Evolutionary conservation across 2,797 vertebrate species (phyloP), one percentile per base, ranked within the genome.

Genomic region (Dendrocincla tyrannina): DNA sequence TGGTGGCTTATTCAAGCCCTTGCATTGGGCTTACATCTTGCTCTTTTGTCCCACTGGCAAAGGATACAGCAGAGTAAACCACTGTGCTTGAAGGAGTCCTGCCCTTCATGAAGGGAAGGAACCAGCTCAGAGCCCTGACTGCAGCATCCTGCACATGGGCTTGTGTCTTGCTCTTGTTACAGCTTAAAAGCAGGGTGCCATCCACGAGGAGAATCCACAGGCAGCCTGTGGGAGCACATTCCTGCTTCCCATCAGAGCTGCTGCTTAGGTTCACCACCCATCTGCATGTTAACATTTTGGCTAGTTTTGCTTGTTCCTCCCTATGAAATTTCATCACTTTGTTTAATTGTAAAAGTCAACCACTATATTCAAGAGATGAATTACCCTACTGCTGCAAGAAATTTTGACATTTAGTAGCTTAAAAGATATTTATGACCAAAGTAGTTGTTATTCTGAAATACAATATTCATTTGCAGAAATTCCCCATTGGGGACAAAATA

Each of bases 301-400:
- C 32, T 89, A 59, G 22, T 85, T 93, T 82, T 82, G 8, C 41
- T 91, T 59, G 16, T 70, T 79, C 70, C 73, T 88, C 53, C 49
- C 56, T 33, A 33, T 67, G 77, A 86, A 91, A 86, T 89, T 91
- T 90, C 85, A 90, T 85, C 73, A 60, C 50, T 91, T 78, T 28
- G 28, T 93, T 95, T 94, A 94, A 96, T 95, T 93, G 73, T 10
- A 20, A 63, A 95, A 94, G 79, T 81, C 67, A 84, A 46, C 41
- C 22, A 8, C 63, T 56, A 15, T 46, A 64, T 86, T 91, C 85
- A 79, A 79, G 78, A 90, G 72, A 94, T 63, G 3, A 68, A 81
- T 93, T 93, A 68, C 66, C 44, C 72, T 84, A 63, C 67, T 83
- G 64, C 19, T 5, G 7, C 76, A 87, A 64, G 59, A 62, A 87